Percentiles rank a stretch among this genome's conserved stretches.
These are phyloP conservation scores for Sitobion miscanthi DNA, from an alignment of 1,140 invertebrate species.

Conservation along the genomic window DNA sequence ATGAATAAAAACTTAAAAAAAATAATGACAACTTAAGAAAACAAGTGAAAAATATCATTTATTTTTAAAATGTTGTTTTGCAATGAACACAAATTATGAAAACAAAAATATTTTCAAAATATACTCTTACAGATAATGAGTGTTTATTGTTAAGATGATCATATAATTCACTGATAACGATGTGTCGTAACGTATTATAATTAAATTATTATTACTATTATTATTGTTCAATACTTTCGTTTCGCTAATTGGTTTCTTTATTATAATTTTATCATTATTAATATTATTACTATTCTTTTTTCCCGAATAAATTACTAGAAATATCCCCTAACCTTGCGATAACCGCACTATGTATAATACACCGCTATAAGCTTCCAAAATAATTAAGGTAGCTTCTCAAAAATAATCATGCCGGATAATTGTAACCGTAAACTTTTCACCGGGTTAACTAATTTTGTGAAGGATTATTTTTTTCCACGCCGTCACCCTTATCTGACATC, in stretches of 20 bases:
- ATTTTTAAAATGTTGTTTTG: not conserved
- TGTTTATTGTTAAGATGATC: not conserved
- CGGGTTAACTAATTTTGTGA: slow-evolving; percentile 47
- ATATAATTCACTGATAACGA: not conserved
- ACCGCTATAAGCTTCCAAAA: slow-evolving; percentile 29
- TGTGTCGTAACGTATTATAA: not conserved
- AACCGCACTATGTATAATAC: not conserved
- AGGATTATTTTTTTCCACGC: slow-evolving; percentile 29
- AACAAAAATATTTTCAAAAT: not conserved
- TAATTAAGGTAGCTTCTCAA: slow-evolving; percentile 44
- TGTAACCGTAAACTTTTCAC: slow-evolving; percentile 43
- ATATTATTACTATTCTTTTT: not conserved
- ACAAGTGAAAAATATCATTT: not conserved
- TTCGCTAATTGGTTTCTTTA: not conserved
- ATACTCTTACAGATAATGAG: not conserved
- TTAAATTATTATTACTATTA: not conserved
- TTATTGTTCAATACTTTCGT: not conserved
- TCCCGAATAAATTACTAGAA: not conserved
- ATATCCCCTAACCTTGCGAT: not conserved
- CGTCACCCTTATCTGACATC: not conserved
- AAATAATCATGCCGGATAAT: slow-evolving; percentile 40
- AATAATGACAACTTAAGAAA: not conserved
- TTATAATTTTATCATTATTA: not conserved
- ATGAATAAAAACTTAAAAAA: too few species aligned
- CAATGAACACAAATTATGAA: not conserved